These are phyloP conservation scores for Ciconia nigra DNA, from an alignment of 2,797 vertebrate genomes.

Conservation along the genomic window DNA sequence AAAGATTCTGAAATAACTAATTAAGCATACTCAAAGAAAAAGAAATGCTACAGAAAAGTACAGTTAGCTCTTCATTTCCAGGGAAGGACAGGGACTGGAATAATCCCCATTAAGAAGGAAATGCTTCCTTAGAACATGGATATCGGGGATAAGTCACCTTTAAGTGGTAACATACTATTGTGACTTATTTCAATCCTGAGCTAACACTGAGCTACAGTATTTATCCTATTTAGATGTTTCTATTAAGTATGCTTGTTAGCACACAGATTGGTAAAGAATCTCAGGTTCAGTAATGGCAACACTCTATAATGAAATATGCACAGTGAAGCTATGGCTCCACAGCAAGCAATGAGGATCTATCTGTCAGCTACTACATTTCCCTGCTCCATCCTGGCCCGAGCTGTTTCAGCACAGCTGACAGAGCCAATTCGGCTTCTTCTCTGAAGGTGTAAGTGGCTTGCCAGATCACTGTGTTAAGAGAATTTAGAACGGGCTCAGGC, in stretches of 20 bases:
- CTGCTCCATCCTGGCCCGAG: background rate
- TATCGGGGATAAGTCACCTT: background rate
- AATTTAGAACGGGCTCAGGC: background rate
- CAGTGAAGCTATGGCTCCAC: background rate
- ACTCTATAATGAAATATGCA: background rate
- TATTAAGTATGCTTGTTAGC: background rate
- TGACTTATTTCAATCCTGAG: background rate
- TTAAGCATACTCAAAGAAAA: background rate
- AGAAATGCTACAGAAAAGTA: background rate
- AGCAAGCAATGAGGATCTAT: background rate
- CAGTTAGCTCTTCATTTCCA: background rate
- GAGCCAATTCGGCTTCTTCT: background rate
- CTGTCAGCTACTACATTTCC: background rate
- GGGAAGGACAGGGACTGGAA: background rate
- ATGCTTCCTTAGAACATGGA: accelerated
- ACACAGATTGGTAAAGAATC: background rate
- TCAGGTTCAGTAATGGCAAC: background rate
- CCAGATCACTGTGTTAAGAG: background rate
- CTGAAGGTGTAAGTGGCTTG: background rate
- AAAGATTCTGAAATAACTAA: background rate
- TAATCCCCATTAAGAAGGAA: background rate
- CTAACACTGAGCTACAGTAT: background rate
- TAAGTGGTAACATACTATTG: background rate
- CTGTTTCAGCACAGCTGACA: background rate
- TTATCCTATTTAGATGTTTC: background rate